Evolutionary conservation across 2,888 invertebrate genomes (phyloP).

Genomic region (Anodontia alba): DNA sequence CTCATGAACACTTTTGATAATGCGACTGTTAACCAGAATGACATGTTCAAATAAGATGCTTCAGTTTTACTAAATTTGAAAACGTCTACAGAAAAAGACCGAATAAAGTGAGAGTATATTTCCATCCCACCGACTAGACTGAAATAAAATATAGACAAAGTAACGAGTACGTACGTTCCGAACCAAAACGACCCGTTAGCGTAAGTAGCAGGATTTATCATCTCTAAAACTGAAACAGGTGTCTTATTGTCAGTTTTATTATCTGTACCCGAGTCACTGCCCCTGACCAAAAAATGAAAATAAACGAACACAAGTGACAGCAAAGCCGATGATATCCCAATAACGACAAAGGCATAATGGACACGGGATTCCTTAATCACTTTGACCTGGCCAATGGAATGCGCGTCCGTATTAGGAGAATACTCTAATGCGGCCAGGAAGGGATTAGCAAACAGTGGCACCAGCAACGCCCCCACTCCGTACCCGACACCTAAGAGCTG

Average conservation of each 20-base stretch:
- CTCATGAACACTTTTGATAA: conserved; percentile 10
- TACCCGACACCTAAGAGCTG: conserved; percentile 16
- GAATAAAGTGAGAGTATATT: conserved; percentile 30
- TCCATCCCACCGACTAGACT: conserved; percentile 28
- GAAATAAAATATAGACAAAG: conserved; percentile 26
- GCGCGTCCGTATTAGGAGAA: neutral
- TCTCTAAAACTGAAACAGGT: conserved; percentile 24
- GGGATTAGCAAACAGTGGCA: conserved; percentile 14
- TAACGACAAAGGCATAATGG: conserved; percentile 23
- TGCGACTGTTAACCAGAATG: conserved; percentile 34
- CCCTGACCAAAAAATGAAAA: neutral
- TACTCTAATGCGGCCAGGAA: conserved; percentile 23
- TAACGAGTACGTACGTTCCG: conserved; percentile 24
- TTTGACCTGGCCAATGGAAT: neutral
- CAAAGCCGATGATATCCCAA: conserved; percentile 18
- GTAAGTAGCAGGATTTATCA: conserved; percentile 46
- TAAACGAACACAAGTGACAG: conserved; percentile 30
- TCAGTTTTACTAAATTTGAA: conserved; percentile 27
- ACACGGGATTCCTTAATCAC: conserved; percentile 29
- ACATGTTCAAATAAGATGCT: conserved; percentile 41
- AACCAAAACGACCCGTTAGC: conserved; percentile 29
- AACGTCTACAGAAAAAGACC: conserved; percentile 41
- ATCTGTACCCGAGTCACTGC: neutral
- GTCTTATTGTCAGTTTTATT: neutral
- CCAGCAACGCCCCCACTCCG: conserved; percentile 19